Evolutionary conservation across 92 coral and sea anemone genomes (phyloP).

Genomic region (Isaurus tuberculatus): DNA sequence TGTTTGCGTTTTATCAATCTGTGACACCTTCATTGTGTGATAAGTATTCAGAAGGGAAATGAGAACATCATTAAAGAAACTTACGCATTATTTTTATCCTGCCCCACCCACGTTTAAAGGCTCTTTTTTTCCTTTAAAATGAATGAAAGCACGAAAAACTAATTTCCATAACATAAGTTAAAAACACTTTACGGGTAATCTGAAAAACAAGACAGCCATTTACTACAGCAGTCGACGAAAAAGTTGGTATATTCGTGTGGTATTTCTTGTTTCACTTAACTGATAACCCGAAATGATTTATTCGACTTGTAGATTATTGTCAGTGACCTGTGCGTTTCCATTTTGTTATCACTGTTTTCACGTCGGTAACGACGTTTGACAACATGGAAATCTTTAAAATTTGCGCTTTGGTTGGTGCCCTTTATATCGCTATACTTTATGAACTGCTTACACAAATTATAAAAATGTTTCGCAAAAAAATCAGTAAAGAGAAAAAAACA

Average conservation of each 20-base stretch:
- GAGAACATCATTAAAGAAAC: not conserved
- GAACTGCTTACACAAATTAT: not conserved
- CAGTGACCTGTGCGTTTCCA: not conserved
- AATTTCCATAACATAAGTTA: not conserved
- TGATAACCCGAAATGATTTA: conserved; percentile 2
- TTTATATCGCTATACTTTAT: not conserved
- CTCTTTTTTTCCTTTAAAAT: not conserved
- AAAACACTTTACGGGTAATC: too few relatives aligned
- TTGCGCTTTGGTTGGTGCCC: not conserved
- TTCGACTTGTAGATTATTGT: not conserved
- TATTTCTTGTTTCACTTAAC: not conserved
- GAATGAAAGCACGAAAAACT: not conserved
- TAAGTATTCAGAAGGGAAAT: not conserved
- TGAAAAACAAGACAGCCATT: too few relatives aligned
- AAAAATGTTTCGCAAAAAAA: not conserved
- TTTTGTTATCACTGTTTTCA: not conserved
- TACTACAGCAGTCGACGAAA: not conserved
- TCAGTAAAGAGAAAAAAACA: not conserved
- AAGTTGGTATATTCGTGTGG: not conserved
- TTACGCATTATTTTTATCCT: too few relatives aligned
- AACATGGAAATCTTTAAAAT: conserved; percentile 4
- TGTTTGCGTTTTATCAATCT: not conserved
- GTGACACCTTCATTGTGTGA: not conserved
- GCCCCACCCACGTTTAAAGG: too few relatives aligned
- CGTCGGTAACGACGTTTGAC: not conserved